Evolutionary conservation across 2,113 vertebrate genomes (phyloP).

Genomic region (Dunckerocampus dactyliophorus): DNA sequence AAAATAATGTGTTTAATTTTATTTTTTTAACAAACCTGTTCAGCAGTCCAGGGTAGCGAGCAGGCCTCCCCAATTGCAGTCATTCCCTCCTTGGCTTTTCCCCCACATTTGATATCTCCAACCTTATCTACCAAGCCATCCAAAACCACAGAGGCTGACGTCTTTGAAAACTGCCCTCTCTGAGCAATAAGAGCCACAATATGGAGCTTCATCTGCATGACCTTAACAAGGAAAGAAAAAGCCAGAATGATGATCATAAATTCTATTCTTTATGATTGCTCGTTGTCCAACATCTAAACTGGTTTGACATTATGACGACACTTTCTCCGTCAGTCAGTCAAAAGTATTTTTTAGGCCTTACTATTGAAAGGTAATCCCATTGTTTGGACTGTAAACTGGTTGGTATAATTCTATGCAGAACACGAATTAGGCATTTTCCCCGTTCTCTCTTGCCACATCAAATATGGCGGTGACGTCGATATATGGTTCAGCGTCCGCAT

Average conservation of each 20-base stretch:
- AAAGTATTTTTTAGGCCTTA: too few relatives aligned
- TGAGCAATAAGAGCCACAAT: slow-evolving; percentile 87
- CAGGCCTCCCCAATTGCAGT: slow-evolving; percentile 89
- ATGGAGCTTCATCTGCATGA: slow-evolving; percentile 97
- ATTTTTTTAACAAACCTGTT: slow-evolving; percentile 76
- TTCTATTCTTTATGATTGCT: background rate
- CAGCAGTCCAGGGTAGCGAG: slow-evolving; percentile 91
- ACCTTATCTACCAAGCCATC: slow-evolving; percentile 95
- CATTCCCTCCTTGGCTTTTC: slow-evolving; percentile 89
- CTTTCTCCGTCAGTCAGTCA: too few relatives aligned
- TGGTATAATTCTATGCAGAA: too few relatives aligned
- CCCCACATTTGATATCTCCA: slow-evolving; percentile 94
- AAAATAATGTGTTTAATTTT: background rate
- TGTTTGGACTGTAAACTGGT: too few relatives aligned
- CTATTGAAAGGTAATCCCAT: too few relatives aligned
- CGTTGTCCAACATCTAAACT: too few relatives aligned
- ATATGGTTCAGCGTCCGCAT: too few relatives aligned
- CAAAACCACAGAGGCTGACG: slow-evolving; percentile 85
- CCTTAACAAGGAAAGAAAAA: slow-evolving; percentile 67
- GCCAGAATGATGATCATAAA: background rate
- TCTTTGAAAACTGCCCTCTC: slow-evolving; percentile 93
- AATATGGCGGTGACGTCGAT: too few relatives aligned
- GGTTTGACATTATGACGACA: too few relatives aligned
- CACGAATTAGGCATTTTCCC: too few relatives aligned
- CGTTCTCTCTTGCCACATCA: too few relatives aligned